These are phyloP conservation scores for Sminthurides bifidus DNA, from an alignment of 1,140 invertebrate genomes.

Conservation along the genomic window DNA sequence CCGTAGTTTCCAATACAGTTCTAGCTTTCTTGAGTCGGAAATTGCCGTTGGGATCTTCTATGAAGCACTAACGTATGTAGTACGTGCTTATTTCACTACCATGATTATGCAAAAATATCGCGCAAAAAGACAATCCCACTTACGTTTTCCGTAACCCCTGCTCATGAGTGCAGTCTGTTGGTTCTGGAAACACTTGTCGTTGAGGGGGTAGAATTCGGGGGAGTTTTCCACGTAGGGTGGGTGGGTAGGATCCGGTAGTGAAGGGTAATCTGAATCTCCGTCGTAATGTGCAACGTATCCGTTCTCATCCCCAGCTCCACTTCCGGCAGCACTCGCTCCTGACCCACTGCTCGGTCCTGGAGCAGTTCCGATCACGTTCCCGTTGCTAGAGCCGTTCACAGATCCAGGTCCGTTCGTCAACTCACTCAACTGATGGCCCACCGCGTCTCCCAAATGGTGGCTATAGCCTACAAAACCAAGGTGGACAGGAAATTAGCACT, in stretches of 20 bases:
- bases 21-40: no score
- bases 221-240: conserved; percentile 50
- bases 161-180: conserved; percentile 22
- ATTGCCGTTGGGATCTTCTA: no score
- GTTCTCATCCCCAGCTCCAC: conserved; percentile 24
- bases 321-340: conserved; percentile 28
- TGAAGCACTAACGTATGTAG: no score
- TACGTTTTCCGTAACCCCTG: conserved; percentile 27
- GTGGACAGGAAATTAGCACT: neutral
- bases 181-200: conserved; percentile 33
- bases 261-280: conserved; percentile 55
- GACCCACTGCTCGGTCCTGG: conserved; percentile 32
- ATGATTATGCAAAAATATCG: neutral
- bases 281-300: conserved; percentile 46
- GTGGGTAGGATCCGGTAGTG: conserved; percentile 45
- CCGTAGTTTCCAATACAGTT: no score
- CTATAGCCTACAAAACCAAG: conserved; percentile 39
- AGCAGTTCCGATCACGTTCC: conserved; percentile 19
- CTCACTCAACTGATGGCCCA: conserved; percentile 37
- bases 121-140: conserved; percentile 7
- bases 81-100: neutral
- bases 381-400: conserved; percentile 11
- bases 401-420: conserved; percentile 22
- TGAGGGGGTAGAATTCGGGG: conserved; percentile 61
- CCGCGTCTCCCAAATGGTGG: conserved; percentile 39